Base-by-base conservation (phyloP, 2,888 invertebrate species). In the Drosophila pseudotakahashii region DNA sequence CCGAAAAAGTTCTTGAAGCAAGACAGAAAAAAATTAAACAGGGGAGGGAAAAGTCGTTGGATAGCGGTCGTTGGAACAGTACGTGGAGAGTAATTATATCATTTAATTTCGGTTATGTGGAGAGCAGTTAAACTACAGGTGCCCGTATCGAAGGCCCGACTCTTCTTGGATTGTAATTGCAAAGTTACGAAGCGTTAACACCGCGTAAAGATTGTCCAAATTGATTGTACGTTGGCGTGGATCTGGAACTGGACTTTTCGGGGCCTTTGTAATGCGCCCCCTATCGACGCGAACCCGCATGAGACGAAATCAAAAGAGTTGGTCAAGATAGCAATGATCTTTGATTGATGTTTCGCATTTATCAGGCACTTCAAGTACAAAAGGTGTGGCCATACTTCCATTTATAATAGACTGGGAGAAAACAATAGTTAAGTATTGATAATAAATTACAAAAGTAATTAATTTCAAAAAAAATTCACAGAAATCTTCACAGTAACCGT, bases 161-260 rank as follows among this genome's bases (percentile, higher is more conserved):
- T 42, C 4, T 41, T 42, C 36, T 37, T 9, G 10, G 41, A 53
- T 55, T 44, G 59, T 75, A 85, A 85, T 85, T 81, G 82, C 64
- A 68, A 79, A 57, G 44, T 66, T 76, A 76, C 80, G 71, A 86
- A 86, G 86, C 86, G 86, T 77, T 81, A 82, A 82, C 80, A 82
- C 78, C 69, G 80, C 86, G 74, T 81, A 67, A 81, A 81, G 81
- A 86, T 81, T 76, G 87, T 41, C 76, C 72, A 78, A 86, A 44
- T 78, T 69, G 82, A 85, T 82, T 70, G 73, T 69, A 45, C 7
- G 41, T 26, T 45, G 37, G 11, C 6, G 61, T 11, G 61, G 36
- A 58, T 58, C 60, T 36, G 57, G 52, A 67, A 73, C 54, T 37
- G 26, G 36, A 19, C 53, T 55, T 54, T 53, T 19, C 13, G 23